Evolutionary conservation across 2,113 vertebrate genomes (phyloP), one percentile per base, ranked within the genome.

Genomic region (Oxyura jamaicensis): DNA sequence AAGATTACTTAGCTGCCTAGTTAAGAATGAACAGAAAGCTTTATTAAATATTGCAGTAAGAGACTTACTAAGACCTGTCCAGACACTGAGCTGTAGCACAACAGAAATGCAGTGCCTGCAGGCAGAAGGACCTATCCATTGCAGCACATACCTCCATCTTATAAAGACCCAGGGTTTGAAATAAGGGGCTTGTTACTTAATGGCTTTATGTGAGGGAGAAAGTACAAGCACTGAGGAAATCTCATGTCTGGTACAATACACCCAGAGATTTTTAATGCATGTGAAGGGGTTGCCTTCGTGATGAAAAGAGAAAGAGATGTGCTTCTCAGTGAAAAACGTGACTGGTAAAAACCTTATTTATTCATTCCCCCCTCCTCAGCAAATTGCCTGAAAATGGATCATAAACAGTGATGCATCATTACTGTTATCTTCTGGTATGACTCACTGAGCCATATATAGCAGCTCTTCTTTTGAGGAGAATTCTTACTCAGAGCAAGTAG

Each of bases 381-480:
- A 90, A 91, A 95, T 93, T 93, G 94, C 82, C 90, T 91, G 86
- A 48, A 56, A 92, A 91, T 77, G 79, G 75, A 83, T 96, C 95
- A 86, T 72, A 48, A 85, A 68, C 88, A 59, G 86, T 29, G 13
- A 68, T 95, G 93, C 90, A 84, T 93, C 82, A 71, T 75, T 79
- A 28, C 93, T 90, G 3, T 91, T 96, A 83, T 96, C 87, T 85
- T 76, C 73, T 2, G 1, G 39, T 10, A 3, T 97, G 97, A 97
- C 80, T 97, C 95, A 96, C 76, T 55, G 85, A 92, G 91, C 93
- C 83, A 69, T 94, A 94, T 96, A 96, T 94, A 96, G 89, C 83
- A 89, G 79, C 93, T 88, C n/a, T 1, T 94, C 84, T 90, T 95
- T 79, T 68, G 79, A 92, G 83, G 75, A 95, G 93, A 78, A 94